Percentiles rank a stretch among this genome's conserved stretches.
These are phyloP conservation scores for Diadegma fenestrale DNA, from an alignment of 2,888 invertebrate species.

Conservation along the genomic window DNA sequence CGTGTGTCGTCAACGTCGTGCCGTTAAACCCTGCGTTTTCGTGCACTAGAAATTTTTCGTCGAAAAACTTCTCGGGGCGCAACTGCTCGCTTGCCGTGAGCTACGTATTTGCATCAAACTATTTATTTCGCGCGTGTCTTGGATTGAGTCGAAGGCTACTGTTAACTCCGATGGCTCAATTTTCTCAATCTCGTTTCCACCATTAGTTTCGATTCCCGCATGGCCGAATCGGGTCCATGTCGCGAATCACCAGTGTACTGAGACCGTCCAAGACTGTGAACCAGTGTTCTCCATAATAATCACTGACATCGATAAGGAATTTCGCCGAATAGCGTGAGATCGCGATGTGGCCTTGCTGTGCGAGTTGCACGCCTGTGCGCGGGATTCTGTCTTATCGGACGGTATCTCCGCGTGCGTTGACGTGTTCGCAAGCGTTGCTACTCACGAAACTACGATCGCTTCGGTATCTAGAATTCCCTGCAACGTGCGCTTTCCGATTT, in stretches of 20 bases:
- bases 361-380: constrained; percentile 23
- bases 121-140: neutral
- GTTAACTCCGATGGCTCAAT: neutral
- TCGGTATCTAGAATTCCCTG: constrained; percentile 15
- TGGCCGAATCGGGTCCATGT: neutral
- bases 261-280: constrained; percentile 16
- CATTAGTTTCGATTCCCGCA: constrained; percentile 5
- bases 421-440: neutral
- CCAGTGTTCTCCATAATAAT: constrained; percentile 35
- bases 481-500: neutral
- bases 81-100: neutral
- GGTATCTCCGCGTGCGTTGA: neutral
- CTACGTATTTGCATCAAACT: neutral
- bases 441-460: constrained; percentile 30
- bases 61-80: neutral
- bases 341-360: constrained; percentile 19
- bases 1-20: constrained; percentile 19
- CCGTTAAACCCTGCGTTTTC: neutral
- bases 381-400: constrained; percentile 14
- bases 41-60: neutral
- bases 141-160: neutral
- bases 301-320: constrained; percentile 13
- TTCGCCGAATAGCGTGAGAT: constrained; percentile 16
- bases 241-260: neutral
- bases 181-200: neutral